Base-by-base conservation (phyloP, 2,797 vertebrate species). In the Triplophysa bombifrons region DNA sequence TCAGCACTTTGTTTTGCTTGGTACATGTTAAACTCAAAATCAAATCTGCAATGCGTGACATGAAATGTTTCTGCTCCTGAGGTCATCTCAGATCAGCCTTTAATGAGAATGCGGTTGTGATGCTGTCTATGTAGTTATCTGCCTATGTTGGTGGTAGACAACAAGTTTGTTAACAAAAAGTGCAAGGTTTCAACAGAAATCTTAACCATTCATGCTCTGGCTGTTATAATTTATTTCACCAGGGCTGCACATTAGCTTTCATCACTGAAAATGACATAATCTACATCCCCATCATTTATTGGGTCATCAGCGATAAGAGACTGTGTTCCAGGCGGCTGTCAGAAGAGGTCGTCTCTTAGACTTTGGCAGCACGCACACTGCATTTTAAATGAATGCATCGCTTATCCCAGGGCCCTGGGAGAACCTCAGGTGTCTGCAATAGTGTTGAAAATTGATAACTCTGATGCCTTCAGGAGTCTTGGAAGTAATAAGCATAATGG, bases 361-460 rank as follows among this genome's bases (percentile, higher is more conserved):
- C 48, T 56, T 58, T 64, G 41, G 53, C 60, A 61, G 38, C 48
- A 46, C 19, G 10, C 22, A 22, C 41, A 60, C 12, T 14, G 20
- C 53, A 50, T 67, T 72, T 72, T 13, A 61, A 71, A 51, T 16
- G 16, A 19, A 46, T 5, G 27, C 74, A 34, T 50, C 27, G 4
- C 51, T 78, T 72, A 63, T 63, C 53, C 38, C 69, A 8, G n/a
- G 13, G 34, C 14, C 65, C 38, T 46, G 17, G 22, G n/a, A 63
- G 20, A n/a, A n/a, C 67, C 46, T 70, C 76, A 63, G 66, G 56
- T 78, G 44, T 63, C 56, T 53, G 56, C 17, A 20, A 53, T 78
- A 51, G 67, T 25, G 25, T 13, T 63, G 46, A 61, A 48, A 70
- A 78, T 71, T 51, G n/a, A 78, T 78, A 58, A 56, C 67, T 27